Evolutionary conservation across 2,797 vertebrate genomes (phyloP).

Genomic region (Coregonus sp.): DNA sequence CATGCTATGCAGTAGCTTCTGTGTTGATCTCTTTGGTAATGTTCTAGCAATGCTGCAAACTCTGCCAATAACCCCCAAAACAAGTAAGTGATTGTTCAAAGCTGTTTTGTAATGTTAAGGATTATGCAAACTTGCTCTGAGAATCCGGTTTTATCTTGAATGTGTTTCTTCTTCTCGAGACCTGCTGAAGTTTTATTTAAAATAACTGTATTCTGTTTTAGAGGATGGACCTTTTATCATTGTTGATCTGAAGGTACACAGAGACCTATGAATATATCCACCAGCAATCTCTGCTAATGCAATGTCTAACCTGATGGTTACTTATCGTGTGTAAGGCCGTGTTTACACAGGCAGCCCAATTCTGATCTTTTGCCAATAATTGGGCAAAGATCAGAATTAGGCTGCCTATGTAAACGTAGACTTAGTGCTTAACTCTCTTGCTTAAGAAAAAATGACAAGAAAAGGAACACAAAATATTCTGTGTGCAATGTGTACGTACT

Average conservation of each 20-base stretch:
- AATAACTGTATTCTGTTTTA: background rate
- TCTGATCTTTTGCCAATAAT: background rate
- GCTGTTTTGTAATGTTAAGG: background rate
- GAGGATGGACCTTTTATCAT: constrained; percentile 1
- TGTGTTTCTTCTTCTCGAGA: background rate
- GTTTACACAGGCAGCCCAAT: background rate
- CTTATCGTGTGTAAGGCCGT: background rate
- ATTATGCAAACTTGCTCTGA: constrained; percentile 5
- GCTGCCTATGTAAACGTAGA: background rate
- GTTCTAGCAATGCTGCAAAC: background rate
- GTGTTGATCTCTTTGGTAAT: background rate
- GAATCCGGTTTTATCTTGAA: constrained; percentile 9
- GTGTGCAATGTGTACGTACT: background rate
- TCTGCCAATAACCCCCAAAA: background rate
- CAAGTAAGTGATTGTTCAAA: background rate
- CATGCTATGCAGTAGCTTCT: background rate
- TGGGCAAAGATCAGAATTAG: background rate
- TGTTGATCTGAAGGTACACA: constrained; percentile 9
- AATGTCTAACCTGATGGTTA: background rate
- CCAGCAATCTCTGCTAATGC: constrained; percentile 3
- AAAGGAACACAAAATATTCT: background rate
- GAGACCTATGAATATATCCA: constrained; percentile 10
- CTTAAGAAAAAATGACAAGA: background rate
- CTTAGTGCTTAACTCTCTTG: background rate
- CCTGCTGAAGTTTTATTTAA: background rate